Evolutionary conservation across 1,140 invertebrate genomes (phyloP).

Genomic region (Trachymyrmex septentrionalis): DNA sequence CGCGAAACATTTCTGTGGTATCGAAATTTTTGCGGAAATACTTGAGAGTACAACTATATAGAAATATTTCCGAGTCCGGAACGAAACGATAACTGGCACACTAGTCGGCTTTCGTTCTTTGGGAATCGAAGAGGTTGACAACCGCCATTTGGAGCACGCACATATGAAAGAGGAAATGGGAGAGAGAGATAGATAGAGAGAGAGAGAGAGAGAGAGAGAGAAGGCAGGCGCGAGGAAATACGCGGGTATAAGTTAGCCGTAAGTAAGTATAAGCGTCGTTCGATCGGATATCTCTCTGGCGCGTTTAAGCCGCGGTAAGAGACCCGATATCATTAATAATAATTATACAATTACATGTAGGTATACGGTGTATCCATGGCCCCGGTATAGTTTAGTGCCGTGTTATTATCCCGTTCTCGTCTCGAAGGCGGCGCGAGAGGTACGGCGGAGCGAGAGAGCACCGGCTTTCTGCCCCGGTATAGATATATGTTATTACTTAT

Average conservation of each 20-base stretch:
- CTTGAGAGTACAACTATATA: background rate
- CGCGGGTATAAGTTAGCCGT: conserved; percentile 61
- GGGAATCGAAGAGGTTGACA: conserved; percentile 48
- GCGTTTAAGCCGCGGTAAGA: conserved; percentile 81
- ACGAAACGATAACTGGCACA: conserved; percentile 43
- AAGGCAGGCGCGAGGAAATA: conserved; percentile 45
- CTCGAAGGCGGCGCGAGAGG: conserved; percentile 63
- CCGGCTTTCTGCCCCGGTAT: conserved; percentile 75
- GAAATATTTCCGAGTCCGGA: conserved; percentile 18
- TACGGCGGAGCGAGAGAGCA: conserved; percentile 55
- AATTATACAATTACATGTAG: conserved; percentile 87
- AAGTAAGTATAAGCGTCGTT: conserved; percentile 59
- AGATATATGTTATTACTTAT: conserved; percentile 87
- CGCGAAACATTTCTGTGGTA: background rate
- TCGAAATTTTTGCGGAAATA: background rate
- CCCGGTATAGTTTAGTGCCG: conserved; percentile 85
- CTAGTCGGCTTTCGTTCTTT: conserved; percentile 34
- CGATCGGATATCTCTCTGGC: conserved; percentile 75
- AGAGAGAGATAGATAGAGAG: conserved; percentile 36
- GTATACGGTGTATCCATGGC: conserved; percentile 80
- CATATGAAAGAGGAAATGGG: background rate
- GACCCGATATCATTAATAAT: conserved; percentile 87
- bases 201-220: conserved; percentile 43
- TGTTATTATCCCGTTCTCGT: conserved; percentile 86
- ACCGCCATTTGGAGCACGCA: conserved; percentile 52